These are phyloP conservation scores for Callocephalon fimbriatum DNA, from an alignment of 2,113 vertebrate species.

Conservation along the genomic window DNA sequence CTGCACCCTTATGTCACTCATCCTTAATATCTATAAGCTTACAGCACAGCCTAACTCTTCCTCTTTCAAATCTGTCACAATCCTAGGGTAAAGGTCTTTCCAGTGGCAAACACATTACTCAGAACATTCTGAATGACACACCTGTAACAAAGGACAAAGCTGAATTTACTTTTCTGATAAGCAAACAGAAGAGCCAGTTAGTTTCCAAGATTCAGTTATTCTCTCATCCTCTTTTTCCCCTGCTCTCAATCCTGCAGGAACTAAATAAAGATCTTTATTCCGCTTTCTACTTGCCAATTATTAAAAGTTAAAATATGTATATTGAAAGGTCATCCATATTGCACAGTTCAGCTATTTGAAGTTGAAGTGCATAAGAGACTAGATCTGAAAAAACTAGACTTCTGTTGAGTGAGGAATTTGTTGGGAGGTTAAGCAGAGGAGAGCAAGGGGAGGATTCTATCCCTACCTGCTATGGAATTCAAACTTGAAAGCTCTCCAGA, in stretches of 20 bases:
- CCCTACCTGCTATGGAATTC: neutral
- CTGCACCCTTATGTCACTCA: neutral
- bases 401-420: neutral
- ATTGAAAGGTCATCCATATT: neutral
- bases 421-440: neutral
- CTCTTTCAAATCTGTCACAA: neutral
- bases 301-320: neutral
- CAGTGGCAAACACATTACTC: constrained; percentile 23
- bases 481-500: neutral
- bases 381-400: neutral
- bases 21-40: neutral
- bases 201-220: constrained; percentile 20
- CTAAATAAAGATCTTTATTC: neutral
- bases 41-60: neutral
- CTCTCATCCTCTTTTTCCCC: neutral
- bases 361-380: neutral
- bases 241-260: neutral
- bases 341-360: neutral
- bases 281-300: neutral
- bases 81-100: constrained; percentile 37
- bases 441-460: neutral
- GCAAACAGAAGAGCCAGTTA: neutral
- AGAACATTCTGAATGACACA: neutral
- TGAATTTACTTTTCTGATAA: constrained; percentile 36
- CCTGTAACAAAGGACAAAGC: constrained; percentile 26